Conservation (phyloP, 92 coral and sea anemone species). For the Virgularia gustaviana region DNA sequence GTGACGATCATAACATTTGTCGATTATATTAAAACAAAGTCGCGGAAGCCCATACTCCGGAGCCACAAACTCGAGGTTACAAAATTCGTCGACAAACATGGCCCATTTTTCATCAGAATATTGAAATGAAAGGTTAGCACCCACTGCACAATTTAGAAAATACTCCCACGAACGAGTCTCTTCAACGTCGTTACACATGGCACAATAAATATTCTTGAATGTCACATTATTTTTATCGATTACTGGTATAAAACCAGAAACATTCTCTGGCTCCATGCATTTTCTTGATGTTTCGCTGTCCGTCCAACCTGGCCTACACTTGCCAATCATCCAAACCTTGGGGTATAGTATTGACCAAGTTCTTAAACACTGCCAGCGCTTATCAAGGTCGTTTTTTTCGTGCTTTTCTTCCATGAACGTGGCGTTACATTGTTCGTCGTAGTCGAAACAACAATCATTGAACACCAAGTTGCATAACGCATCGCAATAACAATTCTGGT, state of each 20-base stretch:
- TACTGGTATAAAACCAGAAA: neutral
- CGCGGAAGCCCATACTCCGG: neutral
- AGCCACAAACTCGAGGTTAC: neutral
- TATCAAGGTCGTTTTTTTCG: neutral
- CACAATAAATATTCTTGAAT: slow-evolving; percentile 3
- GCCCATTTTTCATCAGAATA: neutral
- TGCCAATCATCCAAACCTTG: neutral
- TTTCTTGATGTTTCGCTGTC: neutral
- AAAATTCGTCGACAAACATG: neutral
- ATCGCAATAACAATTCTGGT: neutral
- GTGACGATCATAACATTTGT: neutral
- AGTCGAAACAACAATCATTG: slow-evolving; percentile 20
- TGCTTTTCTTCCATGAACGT: neutral
- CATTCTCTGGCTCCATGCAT: neutral
- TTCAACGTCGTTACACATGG: slow-evolving; percentile 6
- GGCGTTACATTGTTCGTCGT: neutral
- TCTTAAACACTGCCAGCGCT: neutral
- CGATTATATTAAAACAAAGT: neutral
- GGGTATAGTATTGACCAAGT: no score
- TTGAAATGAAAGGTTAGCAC: no score
- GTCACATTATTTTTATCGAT: neutral
- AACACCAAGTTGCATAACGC: neutral
- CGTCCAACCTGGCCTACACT: neutral
- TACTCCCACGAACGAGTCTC: neutral
- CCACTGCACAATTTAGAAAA: neutral